Conservation (phyloP, 2,113 vertebrate species). For the Paratilapia polleni region DNA sequence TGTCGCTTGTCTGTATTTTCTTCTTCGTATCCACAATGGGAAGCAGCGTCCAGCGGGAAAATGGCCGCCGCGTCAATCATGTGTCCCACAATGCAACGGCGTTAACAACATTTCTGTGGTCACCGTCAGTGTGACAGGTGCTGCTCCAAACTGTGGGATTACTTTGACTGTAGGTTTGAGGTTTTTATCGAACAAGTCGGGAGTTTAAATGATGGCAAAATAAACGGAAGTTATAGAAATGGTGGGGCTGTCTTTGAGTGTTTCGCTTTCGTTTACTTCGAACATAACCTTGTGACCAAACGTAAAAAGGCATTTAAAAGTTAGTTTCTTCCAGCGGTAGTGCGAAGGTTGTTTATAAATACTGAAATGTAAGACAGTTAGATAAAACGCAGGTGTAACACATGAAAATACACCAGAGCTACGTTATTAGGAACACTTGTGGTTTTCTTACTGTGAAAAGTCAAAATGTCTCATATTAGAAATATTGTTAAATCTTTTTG, state of each 20-base stretch:
- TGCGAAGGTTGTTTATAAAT: not conserved
- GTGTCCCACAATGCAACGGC: slow-evolving; percentile 76
- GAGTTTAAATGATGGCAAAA: not conserved
- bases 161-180: no score
- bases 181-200: not conserved
- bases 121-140: not conserved
- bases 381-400: not conserved
- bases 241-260: not conserved
- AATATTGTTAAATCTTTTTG: not conserved
- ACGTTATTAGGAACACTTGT: not conserved
- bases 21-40: slow-evolving; percentile 80
- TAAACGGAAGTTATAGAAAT: not conserved
- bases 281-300: not conserved
- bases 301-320: not conserved
- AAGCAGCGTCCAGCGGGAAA: slow-evolving; percentile 80
- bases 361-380: not conserved
- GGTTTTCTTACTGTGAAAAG: not conserved
- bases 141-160: not conserved
- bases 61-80: slow-evolving; percentile 81
- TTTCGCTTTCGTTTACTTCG: fast-evolving
- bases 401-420: not conserved
- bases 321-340: not conserved
- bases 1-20: slow-evolving; percentile 77
- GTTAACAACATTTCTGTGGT: slow-evolving; percentile 23
- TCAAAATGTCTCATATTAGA: not conserved